A percentile compares a stretch with the other conserved stretches of the same genome.
Evolutionary conservation across 2,113 vertebrate species (phyloP).

Genomic region (Brienomyrus brachyistius): DNA sequence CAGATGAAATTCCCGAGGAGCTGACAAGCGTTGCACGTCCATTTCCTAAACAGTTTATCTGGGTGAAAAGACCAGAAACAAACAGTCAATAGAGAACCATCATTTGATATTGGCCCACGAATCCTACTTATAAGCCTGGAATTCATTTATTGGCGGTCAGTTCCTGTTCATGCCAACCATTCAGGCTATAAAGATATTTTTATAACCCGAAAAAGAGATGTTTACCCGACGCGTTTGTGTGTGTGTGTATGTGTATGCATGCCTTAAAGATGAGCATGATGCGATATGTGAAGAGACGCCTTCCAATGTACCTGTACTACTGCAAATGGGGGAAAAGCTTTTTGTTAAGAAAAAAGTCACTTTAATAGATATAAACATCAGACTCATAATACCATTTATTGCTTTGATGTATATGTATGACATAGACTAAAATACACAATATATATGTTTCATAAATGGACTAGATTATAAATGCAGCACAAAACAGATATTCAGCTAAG

Average conservation of each 20-base stretch:
- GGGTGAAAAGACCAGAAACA: background rate
- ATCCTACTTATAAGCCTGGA: background rate
- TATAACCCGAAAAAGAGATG: too few relatives aligned
- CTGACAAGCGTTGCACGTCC: background rate
- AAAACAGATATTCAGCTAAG: background rate
- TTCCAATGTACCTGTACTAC: background rate
- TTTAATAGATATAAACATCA: background rate
- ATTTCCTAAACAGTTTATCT: background rate
- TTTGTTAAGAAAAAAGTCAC: background rate
- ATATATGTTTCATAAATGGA: background rate
- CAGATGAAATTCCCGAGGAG: background rate
- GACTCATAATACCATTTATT: background rate
- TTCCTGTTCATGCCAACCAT: background rate
- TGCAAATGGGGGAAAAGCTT: background rate
- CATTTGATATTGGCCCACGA: background rate
- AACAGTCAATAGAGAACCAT: background rate
- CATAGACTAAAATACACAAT: background rate
- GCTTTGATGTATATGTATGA: background rate
- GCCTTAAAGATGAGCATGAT: background rate
- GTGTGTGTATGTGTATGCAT: background rate
- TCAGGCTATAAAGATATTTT: background rate
- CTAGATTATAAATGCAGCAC: background rate
- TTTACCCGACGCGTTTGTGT: too few relatives aligned
- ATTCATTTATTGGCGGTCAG: background rate
- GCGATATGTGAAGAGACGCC: background rate